These are phyloP conservation scores for Hepsetus odoe DNA, from an alignment of 2,113 vertebrate species.

Conservation along the genomic window DNA sequence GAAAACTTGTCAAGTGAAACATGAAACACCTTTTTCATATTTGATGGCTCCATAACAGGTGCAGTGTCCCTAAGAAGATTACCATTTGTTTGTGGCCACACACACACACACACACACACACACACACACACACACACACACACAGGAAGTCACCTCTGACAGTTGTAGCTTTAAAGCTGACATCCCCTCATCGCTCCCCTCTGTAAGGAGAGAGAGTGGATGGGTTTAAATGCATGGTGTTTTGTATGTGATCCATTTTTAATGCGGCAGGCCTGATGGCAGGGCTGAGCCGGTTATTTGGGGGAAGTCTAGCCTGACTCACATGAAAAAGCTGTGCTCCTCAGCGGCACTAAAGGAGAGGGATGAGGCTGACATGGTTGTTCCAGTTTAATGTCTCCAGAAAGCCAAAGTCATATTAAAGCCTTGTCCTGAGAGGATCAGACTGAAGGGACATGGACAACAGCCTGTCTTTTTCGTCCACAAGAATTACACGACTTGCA, in stretches of 20 bases:
- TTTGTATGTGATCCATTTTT: slow-evolving; percentile 52
- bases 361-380: slow-evolving; percentile 35
- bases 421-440: slow-evolving; percentile 38
- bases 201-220: not conserved
- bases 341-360: slow-evolving; percentile 17
- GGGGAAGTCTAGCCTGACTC: slow-evolving; percentile 36
- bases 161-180: slow-evolving; percentile 19
- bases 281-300: slow-evolving; percentile 46
- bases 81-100: slow-evolving; percentile 11
- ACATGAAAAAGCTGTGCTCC: slow-evolving; percentile 30
- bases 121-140: not conserved
- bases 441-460: slow-evolving; percentile 21
- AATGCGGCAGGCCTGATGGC: slow-evolving; percentile 39
- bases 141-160: slow-evolving; percentile 1
- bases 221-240: slow-evolving; percentile 28
- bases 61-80: not conserved
- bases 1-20: slow-evolving; percentile 15
- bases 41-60: not conserved
- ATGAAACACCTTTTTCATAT: not conserved
- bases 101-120: not conserved
- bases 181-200: not conserved
- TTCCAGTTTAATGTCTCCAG: slow-evolving; percentile 36
- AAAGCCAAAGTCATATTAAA: slow-evolving; percentile 29
- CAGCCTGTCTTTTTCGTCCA: slow-evolving; percentile 14
- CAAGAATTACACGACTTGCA: slow-evolving; percentile 11